Evolutionary conservation across 2,888 invertebrate genomes (phyloP).

Genomic region (Microctonus aethiopoides): DNA sequence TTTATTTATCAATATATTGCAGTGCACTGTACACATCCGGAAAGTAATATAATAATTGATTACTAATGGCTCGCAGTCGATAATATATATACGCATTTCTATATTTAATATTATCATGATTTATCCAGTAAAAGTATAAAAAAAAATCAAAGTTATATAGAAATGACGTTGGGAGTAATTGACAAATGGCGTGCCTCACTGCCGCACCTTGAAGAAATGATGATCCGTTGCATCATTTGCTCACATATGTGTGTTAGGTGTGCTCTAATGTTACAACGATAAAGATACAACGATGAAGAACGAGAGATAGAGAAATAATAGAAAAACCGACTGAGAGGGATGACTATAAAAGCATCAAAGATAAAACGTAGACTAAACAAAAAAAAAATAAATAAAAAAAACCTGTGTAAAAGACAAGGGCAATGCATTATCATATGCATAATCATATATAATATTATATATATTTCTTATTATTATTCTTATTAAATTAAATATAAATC

Average conservation of each 20-base stretch:
- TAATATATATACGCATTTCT: slow-evolving; percentile 23
- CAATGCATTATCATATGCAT: too few species aligned
- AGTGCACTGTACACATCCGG: neutral
- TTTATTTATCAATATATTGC: neutral
- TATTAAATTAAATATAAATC: neutral
- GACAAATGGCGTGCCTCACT: slow-evolving; percentile 39
- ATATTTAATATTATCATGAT: slow-evolving; percentile 31
- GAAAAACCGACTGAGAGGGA: neutral
- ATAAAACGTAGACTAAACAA: neutral
- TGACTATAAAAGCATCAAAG: neutral
- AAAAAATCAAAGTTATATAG: slow-evolving; percentile 15
- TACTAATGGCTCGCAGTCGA: slow-evolving; percentile 12
- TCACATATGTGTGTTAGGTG: slow-evolving; percentile 11
- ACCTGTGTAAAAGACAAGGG: too few species aligned
- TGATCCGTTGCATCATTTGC: slow-evolving; percentile 43
- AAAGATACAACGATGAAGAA: neutral
- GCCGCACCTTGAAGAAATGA: slow-evolving; percentile 44
- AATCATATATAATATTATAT: neutral
- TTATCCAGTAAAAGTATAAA: slow-evolving; percentile 8
- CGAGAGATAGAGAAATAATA: neutral
- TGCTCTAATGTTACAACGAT: neutral
- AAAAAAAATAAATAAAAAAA: too few species aligned
- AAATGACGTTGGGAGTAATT: slow-evolving; percentile 36
- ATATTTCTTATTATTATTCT: neutral
- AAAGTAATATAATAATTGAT: slow-evolving; percentile 23